Evolutionary conservation across 2,113 vertebrate species (phyloP).

Genomic region (Ahaetulla prasina): DNA sequence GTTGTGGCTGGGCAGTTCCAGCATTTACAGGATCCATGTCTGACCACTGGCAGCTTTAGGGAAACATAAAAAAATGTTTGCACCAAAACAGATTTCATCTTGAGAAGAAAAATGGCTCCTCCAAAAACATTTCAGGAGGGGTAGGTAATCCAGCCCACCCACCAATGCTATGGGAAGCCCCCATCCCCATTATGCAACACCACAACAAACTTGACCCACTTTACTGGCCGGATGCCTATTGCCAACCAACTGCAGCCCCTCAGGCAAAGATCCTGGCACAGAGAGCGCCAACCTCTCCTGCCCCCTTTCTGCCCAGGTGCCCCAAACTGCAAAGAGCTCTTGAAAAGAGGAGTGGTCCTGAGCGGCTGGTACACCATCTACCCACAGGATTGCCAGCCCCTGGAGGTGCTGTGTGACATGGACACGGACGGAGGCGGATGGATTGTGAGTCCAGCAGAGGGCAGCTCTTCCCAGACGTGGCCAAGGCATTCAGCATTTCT

Average conservation of each 20-base stretch:
- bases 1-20: background rate
- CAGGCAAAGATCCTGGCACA: background rate
- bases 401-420: conserved; percentile 21
- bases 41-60: background rate
- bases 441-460: background rate
- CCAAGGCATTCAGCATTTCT: fast-evolving
- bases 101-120: background rate
- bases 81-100: background rate
- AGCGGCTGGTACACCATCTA: conserved; percentile 30
- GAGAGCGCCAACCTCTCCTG: background rate
- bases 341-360: background rate
- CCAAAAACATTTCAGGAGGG: background rate
- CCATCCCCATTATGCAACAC: background rate
- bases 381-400: fast-evolving
- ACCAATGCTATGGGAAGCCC: too few species aligned
- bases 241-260: background rate
- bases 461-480: fast-evolving
- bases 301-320: background rate
- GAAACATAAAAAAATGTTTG: background rate
- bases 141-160: background rate
- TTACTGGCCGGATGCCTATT: background rate
- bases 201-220: background rate
- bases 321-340: conserved; percentile 14
- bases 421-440: conserved; percentile 5
- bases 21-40: background rate